These are phyloP conservation scores for Steatocranus sp. DNA, from an alignment of 2,797 vertebrate species.

Conservation along the genomic window DNA sequence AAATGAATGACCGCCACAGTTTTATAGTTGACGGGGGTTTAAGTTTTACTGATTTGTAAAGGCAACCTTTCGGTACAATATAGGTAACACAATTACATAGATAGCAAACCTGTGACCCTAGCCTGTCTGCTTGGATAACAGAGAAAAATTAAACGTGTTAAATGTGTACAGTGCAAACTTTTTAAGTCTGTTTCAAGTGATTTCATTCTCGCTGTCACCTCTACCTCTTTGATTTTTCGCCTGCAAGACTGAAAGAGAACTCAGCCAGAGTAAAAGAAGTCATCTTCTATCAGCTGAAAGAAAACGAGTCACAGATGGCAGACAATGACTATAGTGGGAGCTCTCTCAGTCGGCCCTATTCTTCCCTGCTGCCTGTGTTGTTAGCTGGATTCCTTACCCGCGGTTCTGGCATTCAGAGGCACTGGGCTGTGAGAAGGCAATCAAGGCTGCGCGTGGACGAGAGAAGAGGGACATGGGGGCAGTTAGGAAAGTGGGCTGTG, in stretches of 20 bases:
- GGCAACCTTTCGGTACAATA: background rate
- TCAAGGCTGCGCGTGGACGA: slow-evolving; percentile 35
- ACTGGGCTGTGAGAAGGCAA: slow-evolving; percentile 49
- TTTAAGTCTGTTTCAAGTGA: background rate
- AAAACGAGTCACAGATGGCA: slow-evolving; percentile 33
- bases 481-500: slow-evolving; percentile 1
- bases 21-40: background rate
- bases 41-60: background rate
- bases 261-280: slow-evolving; percentile 30
- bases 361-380: slow-evolving; percentile 4
- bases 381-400: slow-evolving; percentile 36
- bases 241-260: slow-evolving; percentile 16
- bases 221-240: slow-evolving; percentile 18
- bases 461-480: background rate
- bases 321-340: slow-evolving; percentile 10
- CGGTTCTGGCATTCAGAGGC: slow-evolving; percentile 25
- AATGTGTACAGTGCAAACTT: background rate
- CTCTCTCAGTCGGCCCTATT: background rate
- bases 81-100: background rate
- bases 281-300: slow-evolving; percentile 35
- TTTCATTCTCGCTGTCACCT: background rate
- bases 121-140: background rate
- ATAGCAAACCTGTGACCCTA: background rate
- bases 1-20: background rate
- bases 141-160: background rate